These are phyloP conservation scores for Pseudochromis fuscus DNA, from an alignment of 2,797 vertebrate species.

Conservation along the genomic window DNA sequence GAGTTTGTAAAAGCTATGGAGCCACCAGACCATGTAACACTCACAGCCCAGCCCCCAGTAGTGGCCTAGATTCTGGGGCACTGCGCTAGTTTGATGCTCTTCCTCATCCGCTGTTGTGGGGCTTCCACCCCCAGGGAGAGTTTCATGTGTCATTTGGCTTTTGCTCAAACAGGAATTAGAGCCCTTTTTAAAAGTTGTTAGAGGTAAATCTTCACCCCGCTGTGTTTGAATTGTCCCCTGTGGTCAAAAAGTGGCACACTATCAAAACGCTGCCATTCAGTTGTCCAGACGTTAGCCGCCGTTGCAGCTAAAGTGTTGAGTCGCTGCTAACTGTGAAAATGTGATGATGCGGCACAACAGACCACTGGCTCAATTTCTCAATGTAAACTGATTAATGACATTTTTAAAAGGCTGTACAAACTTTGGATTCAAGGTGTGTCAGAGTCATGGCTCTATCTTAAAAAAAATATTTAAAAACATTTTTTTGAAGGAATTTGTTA, in stretches of 20 bases:
- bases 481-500: no score
- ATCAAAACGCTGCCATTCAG: constrained; percentile 29
- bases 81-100: constrained; percentile 55
- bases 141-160: constrained; percentile 74
- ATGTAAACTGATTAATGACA: background rate
- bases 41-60: constrained; percentile 69
- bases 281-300: constrained; percentile 2
- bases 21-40: constrained; percentile 80
- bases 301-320: constrained; percentile 14
- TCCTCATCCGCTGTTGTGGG: constrained; percentile 64
- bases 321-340: constrained; percentile 5
- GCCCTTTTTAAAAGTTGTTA: constrained; percentile 42
- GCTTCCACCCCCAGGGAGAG: constrained; percentile 47
- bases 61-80: constrained; percentile 77
- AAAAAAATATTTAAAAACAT: no score
- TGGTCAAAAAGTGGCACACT: constrained; percentile 28
- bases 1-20: constrained; percentile 73
- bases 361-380: constrained; percentile 1
- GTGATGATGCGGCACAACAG: constrained; percentile 26
- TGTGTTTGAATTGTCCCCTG: constrained; percentile 41
- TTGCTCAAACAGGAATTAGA: constrained; percentile 53
- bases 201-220: constrained; percentile 52
- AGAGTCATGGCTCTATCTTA: no score
- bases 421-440: background rate
- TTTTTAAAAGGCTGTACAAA: constrained; percentile 5